Evolutionary conservation across 2,113 vertebrate species (phyloP).

Genomic region (Pungitius pungitius): DNA sequence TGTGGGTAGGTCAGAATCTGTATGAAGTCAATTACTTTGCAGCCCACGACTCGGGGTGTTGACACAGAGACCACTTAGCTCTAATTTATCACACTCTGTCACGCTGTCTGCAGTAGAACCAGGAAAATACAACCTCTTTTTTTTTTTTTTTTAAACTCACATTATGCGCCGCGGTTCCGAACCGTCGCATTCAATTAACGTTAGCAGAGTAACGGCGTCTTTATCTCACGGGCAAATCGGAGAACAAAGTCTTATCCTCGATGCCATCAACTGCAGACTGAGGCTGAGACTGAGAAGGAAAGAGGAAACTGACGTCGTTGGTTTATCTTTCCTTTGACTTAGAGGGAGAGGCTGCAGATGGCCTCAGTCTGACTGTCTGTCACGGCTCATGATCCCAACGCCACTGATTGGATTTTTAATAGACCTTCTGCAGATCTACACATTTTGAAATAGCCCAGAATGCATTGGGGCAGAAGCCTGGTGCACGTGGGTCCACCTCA

Average conservation of each 20-base stretch:
- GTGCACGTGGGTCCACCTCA: background rate
- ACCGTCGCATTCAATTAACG: constrained; percentile 2
- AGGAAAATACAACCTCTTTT: background rate
- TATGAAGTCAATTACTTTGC: constrained; percentile 13
- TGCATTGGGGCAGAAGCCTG: background rate
- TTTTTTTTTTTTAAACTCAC: constrained; percentile 1
- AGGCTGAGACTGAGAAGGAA: constrained; percentile 8
- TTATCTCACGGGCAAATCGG: constrained; percentile 16
- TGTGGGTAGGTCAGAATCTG: constrained; percentile 9
- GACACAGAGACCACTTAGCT: constrained; percentile 42
- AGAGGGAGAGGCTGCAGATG: background rate
- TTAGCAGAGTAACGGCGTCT: background rate
- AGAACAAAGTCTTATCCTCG: constrained; percentile 11
- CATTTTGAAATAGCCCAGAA: background rate
- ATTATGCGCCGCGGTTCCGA: background rate
- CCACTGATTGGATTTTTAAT: constrained; percentile 26
- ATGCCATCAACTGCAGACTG: background rate
- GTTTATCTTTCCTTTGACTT: constrained; percentile 24
- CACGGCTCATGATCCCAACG: constrained; percentile 1
- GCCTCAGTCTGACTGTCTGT: constrained; percentile 7
- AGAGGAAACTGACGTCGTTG: constrained; percentile 1
- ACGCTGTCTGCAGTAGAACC: constrained; percentile 2
- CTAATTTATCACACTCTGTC: constrained; percentile 24
- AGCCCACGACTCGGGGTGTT: background rate
- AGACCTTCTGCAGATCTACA: background rate